Conservation (phyloP, 1,140 invertebrate species). For the Drosophila suzukii region DNA sequence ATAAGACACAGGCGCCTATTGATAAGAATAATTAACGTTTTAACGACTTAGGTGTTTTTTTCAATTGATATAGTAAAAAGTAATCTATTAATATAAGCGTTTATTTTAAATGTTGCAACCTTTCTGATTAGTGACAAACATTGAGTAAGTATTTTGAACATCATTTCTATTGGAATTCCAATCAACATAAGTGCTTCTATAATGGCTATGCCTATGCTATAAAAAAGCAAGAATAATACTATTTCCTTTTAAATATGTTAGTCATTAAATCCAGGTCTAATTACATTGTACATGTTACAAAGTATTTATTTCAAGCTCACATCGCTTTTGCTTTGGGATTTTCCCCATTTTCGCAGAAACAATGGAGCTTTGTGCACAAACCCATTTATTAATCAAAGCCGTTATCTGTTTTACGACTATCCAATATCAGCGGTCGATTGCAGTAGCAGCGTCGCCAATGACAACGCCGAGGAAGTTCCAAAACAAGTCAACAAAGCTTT, state of each 20-base stretch:
- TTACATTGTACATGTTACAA: neutral
- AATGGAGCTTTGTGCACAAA: slow-evolving; percentile 21
- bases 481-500: slow-evolving; percentile 52
- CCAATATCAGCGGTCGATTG: slow-evolving; percentile 40
- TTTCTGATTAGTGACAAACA: too few relatives aligned
- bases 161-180: too few relatives aligned
- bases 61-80: neutral
- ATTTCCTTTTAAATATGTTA: neutral
- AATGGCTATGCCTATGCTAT: too few relatives aligned
- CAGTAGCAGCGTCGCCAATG: slow-evolving; percentile 54
- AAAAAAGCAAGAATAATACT: too few relatives aligned
- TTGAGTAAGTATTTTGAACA: too few relatives aligned
- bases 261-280: neutral
- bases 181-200: too few relatives aligned
- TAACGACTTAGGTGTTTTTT: neutral
- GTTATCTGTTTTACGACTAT: slow-evolving; percentile 20
- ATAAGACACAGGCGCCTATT: neutral
- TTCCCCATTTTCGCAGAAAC: slow-evolving; percentile 14
- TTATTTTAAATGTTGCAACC: too few relatives aligned
- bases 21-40: neutral
- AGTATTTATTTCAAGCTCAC: neutral
- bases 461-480: slow-evolving; percentile 41
- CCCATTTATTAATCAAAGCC: slow-evolving; percentile 31
- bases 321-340: slow-evolving; percentile 3
- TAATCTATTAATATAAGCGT: too few relatives aligned